Conservation (phyloP, 2,888 invertebrate species). For the Amphipyra tragopoginis region DNA sequence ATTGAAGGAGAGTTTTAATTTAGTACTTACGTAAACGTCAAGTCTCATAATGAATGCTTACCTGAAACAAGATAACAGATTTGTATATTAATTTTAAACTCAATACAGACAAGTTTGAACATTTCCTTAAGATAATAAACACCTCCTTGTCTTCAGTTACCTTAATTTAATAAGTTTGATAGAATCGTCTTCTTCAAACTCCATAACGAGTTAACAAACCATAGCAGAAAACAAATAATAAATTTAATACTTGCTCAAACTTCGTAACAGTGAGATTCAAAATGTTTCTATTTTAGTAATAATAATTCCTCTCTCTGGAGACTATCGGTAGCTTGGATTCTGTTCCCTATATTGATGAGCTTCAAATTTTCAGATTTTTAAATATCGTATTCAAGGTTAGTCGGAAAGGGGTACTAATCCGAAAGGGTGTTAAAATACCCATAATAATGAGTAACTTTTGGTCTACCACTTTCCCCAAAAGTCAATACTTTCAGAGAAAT, state of each 20-base stretch:
- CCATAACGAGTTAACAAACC: conserved; percentile 9
- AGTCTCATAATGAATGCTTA: conserved; percentile 6
- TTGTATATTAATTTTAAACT: conserved; percentile 18
- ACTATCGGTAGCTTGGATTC: too few species aligned
- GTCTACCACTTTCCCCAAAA: too few species aligned
- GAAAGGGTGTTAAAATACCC: too few species aligned
- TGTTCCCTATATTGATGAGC: too few species aligned
- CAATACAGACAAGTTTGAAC: conserved; percentile 22
- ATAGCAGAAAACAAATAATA: conserved; percentile 24
- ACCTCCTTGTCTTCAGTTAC: conserved; percentile 8
- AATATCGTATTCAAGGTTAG: too few species aligned
- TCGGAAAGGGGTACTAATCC: too few species aligned
- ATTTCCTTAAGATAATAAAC: conserved; percentile 13
- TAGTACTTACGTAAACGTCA: not conserved
- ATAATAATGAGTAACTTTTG: too few species aligned
- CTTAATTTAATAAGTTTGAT: conserved; percentile 23
- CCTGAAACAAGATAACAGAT: conserved; percentile 42
- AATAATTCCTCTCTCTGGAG: too few species aligned
- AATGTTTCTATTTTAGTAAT: too few species aligned
- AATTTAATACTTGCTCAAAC: conserved; percentile 12
- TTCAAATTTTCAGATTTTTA: too few species aligned
- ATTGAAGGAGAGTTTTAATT: too few species aligned
- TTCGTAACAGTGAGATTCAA: not conserved
- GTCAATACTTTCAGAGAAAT: too few species aligned
- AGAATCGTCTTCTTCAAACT: conserved; percentile 33